Conservation (phyloP, 35 echinoderm and acorn worm species). For the Strongylocentrotus purpuratus region DNA sequence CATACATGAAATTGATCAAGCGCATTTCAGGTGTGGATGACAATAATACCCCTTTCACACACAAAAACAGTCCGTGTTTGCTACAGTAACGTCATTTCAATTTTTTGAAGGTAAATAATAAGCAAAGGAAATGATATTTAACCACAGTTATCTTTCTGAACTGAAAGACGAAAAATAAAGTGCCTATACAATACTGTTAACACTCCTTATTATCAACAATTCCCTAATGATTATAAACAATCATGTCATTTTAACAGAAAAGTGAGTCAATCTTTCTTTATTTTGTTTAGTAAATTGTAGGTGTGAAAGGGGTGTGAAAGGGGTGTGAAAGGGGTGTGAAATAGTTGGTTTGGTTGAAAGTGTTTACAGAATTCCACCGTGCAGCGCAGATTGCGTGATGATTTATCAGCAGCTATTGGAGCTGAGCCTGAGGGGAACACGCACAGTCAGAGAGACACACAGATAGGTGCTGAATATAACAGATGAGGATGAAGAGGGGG, state of each 20-base stretch:
- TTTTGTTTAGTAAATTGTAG: neutral
- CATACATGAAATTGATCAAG: slow-evolving; percentile 12
- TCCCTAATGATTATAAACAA: neutral
- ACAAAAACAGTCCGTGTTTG: neutral
- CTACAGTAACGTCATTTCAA: too few relatives aligned
- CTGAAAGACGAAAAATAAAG: neutral
- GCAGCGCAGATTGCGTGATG: neutral
- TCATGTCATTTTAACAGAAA: neutral
- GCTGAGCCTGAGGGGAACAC: neutral
- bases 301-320: neutral
- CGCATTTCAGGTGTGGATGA: neutral
- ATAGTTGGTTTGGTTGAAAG: neutral
- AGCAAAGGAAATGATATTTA: neutral
- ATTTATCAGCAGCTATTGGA: neutral
- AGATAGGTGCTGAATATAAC: neutral
- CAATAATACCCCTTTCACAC: neutral
- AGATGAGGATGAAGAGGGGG: neutral
- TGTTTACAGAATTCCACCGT: neutral
- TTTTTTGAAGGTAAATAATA: too few relatives aligned
- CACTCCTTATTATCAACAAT: neutral
- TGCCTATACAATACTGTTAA: neutral
- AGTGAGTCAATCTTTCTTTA: neutral
- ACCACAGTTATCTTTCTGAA: neutral
- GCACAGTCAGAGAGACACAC: neutral
- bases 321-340: neutral